These are phyloP conservation scores for Trichonephila clavata DNA, from an alignment of 1,140 invertebrate species.

Conservation along the genomic window DNA sequence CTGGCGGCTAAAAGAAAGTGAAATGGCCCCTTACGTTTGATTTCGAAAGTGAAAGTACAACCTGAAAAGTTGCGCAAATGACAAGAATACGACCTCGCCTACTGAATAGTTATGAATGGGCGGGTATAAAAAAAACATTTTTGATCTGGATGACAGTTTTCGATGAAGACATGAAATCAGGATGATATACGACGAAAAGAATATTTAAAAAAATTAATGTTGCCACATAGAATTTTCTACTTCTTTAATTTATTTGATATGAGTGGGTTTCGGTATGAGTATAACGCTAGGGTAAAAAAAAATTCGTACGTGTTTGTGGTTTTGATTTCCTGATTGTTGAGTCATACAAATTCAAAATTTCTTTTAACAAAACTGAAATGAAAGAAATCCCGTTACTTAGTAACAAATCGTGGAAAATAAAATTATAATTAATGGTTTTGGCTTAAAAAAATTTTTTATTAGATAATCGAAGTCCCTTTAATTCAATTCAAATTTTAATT, in stretches of 20 bases:
- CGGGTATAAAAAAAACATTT: not conserved
- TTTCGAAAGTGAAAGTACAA: not conserved
- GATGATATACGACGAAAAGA: not conserved
- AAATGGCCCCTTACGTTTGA: slow-evolving; percentile 18
- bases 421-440: no score
- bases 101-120: not conserved
- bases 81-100: not conserved
- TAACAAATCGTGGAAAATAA: no score
- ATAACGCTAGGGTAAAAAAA: not conserved
- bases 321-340: not conserved
- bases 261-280: not conserved
- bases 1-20: slow-evolving; percentile 23
- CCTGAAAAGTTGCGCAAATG: slow-evolving; percentile 1
- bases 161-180: not conserved
- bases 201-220: not conserved
- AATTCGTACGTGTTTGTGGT: not conserved
- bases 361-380: no score
- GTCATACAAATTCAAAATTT: no score
- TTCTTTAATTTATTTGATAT: not conserved
- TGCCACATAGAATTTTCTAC: not conserved
- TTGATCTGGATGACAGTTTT: not conserved
- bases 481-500: no score
- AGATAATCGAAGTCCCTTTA: no score
- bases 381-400: no score
- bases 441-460: no score